Base-by-base conservation (phyloP, 1,140 invertebrate species). In the Asobara japonica region DNA sequence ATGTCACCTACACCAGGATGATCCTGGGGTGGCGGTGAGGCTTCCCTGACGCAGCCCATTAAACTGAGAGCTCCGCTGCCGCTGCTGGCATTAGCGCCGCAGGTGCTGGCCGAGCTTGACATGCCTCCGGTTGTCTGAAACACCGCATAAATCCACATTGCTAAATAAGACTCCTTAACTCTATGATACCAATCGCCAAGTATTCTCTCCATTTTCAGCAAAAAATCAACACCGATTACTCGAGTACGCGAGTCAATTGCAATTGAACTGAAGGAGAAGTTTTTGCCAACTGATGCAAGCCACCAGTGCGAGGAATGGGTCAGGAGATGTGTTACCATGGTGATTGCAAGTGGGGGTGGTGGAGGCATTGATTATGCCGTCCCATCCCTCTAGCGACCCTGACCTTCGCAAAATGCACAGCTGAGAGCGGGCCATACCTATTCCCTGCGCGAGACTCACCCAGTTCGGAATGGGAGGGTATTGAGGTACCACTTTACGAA, bases 41-140 rank as follows among this genome's bases (percentile, higher is more conserved):
- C 83, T 76, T 89, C 88, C 30, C 88, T 85, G 64, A 89, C 85
- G 71, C 88, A 89, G 25, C 87, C 86, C 85, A 89, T 89, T 64
- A 87, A 80, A 71, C 86, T 88, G 41, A 88, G 80, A 36, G 86
- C 85, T 70, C 86, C 85, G 48, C 85, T 80, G 62, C 78, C 77
- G 6, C 78, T 76, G 6, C 76, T 71, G 11, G 76, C 70, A 6
- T 74, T 71, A 13, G 56, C 76, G 48, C 75, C 71, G 18, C 74
- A 71, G 51, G 75, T 78, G 7, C 75, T 75, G 68, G 80, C 78
- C 78, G 79, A 81, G 74, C 77, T 85, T 69, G 85, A 82, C 83
- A 86, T 79, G 64, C 71, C 76, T 25, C 45, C 62, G 33, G 79
- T 67, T 48, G 25, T 79, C 84, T 86, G 80, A 81, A 85, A 82